Evolutionary conservation across 2,888 invertebrate genomes (phyloP), one percentile per base, ranked within the genome.

Genomic region (Villa cingulata): DNA sequence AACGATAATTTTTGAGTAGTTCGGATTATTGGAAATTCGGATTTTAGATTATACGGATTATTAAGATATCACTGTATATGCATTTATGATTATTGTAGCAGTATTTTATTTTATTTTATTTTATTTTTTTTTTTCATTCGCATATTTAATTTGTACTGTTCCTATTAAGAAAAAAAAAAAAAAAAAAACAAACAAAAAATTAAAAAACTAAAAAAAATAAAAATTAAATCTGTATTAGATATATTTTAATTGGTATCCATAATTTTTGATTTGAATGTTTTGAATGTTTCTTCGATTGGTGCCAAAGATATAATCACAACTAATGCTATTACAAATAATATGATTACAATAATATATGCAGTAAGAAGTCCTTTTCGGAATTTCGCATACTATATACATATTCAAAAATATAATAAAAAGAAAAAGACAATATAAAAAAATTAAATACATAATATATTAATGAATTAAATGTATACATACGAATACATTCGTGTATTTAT

Each of bases 291-390:
- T 45, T 77, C 77, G 48, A 87, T 81, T 1, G 87, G 86, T 16
- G 87, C 85, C 49, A 86, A 67, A 1, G 80, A 81, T 17, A 81
- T 79, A 41, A 89, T 74, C 49, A 86, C 76, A 48, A 91, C 78
- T 59, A 91, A 74, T 9, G 78, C 82, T 14, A 81, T 72, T 0
- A 82, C 77, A 56, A 92, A 77, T 18, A 78, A 70, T 16, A 78
- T 61, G 48, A 87, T 73, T 41, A 86, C 74, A 1, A 88, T 70
- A 37, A 82, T 75, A 65, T 91, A 91, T 37, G 91, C 63, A n/a
- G 77, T 81, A 39, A 94, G 74, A 45, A 89, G 70, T 46, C 81
- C 74, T 60, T 85, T 86, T 57, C 91, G 76, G 68, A 87, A 78
- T 44, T 77, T 75, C 3, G 83, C 77, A 64, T 83, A 84, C 90